phyloP scores from a whole-genome alignment of 2,113 vertebrate genomes.

The Cisticola juncidis region DNA sequence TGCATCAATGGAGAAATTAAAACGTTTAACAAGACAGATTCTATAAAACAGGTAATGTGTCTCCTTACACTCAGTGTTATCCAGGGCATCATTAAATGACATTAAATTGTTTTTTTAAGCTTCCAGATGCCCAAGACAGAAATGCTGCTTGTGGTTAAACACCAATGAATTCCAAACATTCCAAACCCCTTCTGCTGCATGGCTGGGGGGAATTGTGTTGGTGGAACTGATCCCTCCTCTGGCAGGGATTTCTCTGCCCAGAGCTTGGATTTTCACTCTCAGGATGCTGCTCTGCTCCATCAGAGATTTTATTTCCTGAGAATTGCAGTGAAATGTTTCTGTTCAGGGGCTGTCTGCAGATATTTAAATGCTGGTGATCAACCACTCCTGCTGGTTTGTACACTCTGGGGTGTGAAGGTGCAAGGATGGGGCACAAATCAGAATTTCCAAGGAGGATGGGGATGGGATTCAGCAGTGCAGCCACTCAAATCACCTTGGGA shows the following conservation, averaged over 20 bases:
- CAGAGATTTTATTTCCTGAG: not conserved
- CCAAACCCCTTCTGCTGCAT: not conserved
- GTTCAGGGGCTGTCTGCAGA: not conserved
- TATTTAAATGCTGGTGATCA: not conserved
- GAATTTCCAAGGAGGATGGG: not conserved
- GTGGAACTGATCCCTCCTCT: not conserved
- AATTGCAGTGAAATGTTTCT: not conserved
- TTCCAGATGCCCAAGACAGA: not conserved
- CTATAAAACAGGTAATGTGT: not conserved
- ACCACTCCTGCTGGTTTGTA: accelerated
- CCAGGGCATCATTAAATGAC: not conserved
- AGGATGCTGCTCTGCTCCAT: not conserved
- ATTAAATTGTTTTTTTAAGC: not conserved
- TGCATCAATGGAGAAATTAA: not conserved
- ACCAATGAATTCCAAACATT: not conserved
- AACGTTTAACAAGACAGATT: not conserved
- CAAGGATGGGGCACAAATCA: not conserved
- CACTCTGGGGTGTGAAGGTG: not conserved
- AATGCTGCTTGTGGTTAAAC: not conserved
- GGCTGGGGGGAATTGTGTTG: not conserved
- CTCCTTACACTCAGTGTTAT: not conserved
- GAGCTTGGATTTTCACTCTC: not conserved
- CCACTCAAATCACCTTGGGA: not conserved
- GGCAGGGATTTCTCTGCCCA: not conserved
- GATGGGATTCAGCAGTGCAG: not conserved